These are phyloP conservation scores for Macquaria ambigua DNA, from an alignment of 2,113 vertebrate genomes.

Conservation along the genomic window DNA sequence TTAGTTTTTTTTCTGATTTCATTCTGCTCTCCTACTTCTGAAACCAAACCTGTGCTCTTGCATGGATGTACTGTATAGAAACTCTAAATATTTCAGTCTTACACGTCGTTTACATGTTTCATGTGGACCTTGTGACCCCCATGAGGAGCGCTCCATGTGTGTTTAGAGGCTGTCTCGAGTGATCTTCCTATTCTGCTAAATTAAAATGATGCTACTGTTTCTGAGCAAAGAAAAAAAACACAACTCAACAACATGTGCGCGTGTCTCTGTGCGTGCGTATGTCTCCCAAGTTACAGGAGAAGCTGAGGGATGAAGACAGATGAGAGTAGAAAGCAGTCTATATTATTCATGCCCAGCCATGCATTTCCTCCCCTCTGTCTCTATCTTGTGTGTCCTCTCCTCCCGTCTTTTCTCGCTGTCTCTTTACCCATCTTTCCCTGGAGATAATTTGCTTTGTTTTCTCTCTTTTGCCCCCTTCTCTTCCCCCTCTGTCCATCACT, in stretches of 20 bases:
- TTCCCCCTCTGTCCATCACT: constrained; percentile 29
- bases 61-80: background rate
- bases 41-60: background rate
- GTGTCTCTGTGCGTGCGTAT: background rate
- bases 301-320: constrained; percentile 40
- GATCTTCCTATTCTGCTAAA: background rate
- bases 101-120: constrained; percentile 16
- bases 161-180: background rate
- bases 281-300: constrained; percentile 24
- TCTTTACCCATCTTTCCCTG: constrained; percentile 13
- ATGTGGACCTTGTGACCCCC: background rate
- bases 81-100: constrained; percentile 33
- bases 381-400: constrained; percentile 29
- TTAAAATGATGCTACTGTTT: constrained; percentile 2
- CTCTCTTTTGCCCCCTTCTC: background rate
- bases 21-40: background rate
- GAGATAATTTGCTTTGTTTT: constrained; percentile 36
- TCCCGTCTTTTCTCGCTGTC: background rate
- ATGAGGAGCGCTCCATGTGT: background rate
- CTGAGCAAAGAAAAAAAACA: background rate
- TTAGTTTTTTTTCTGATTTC: background rate
- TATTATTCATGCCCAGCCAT: constrained; percentile 63
- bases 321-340: constrained; percentile 40
- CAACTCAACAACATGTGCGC: background rate
- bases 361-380: constrained; percentile 34